Conservation (phyloP, 2,113 vertebrate genomes). For the Oophaga pumilio region DNA sequence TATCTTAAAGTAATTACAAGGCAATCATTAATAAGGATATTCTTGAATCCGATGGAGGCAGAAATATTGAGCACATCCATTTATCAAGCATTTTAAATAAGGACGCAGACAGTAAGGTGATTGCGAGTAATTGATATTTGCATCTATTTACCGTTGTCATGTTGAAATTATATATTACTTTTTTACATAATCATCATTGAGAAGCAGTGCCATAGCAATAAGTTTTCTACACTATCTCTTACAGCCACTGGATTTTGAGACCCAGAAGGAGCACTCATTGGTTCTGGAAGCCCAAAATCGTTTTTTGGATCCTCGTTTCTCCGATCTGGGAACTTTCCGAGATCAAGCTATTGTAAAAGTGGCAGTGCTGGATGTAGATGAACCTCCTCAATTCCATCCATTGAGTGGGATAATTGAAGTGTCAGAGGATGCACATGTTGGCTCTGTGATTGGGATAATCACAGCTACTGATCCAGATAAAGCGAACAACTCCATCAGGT, state of each 20-base stretch:
- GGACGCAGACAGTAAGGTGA: neutral
- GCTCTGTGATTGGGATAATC: constrained; percentile 86
- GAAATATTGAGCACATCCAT: constrained; percentile 29
- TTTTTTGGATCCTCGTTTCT: constrained; percentile 89
- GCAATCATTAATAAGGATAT: constrained; percentile 25
- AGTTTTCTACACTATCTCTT: neutral
- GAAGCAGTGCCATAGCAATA: neutral
- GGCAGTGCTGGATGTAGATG: constrained; percentile 86
- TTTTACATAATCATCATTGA: neutral
- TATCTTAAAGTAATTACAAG: constrained; percentile 40
- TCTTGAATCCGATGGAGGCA: constrained; percentile 11
- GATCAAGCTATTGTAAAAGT: constrained; percentile 94
- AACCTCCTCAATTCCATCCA: constrained; percentile 89
- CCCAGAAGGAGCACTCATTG: constrained; percentile 86
- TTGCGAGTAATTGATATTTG: constrained; percentile 27
- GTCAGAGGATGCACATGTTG: constrained; percentile 87
- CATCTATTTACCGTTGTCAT: neutral
- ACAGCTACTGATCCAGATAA: constrained; percentile 91
- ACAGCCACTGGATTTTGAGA: constrained; percentile 93
- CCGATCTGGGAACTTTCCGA: constrained; percentile 89
- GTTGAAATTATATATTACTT: neutral
- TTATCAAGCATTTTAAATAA: constrained; percentile 17
- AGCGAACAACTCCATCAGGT: constrained; percentile 90
- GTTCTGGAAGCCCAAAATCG: constrained; percentile 96
- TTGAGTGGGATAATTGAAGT: constrained; percentile 87